Evolutionary conservation across 2,797 vertebrate species (phyloP).

Genomic region (Gouania willdenowi): DNA sequence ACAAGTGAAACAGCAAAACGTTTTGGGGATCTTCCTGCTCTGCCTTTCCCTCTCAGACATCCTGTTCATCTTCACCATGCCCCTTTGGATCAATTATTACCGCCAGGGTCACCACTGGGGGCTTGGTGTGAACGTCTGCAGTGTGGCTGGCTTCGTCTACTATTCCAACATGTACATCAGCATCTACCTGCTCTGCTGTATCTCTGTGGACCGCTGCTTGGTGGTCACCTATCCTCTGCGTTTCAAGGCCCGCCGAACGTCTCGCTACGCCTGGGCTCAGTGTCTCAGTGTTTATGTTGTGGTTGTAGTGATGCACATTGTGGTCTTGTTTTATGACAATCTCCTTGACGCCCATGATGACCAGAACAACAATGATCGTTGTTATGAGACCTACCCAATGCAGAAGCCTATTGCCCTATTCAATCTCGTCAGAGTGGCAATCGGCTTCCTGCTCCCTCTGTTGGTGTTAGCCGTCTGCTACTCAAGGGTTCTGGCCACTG

Average conservation of each 20-base stretch:
- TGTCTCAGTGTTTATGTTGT: conserved; percentile 44
- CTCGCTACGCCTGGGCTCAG: conserved; percentile 59
- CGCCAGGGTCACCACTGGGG: conserved; percentile 62
- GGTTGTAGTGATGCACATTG: conserved; percentile 47
- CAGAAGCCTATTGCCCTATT: conserved; percentile 35
- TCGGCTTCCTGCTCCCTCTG: conserved; percentile 71
- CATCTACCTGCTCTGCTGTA: conserved; percentile 79
- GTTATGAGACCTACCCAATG: conserved; percentile 78
- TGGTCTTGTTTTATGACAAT: conserved; percentile 57
- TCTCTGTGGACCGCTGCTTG: conserved; percentile 79
- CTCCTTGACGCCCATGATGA: conserved; percentile 49
- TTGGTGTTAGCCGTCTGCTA: conserved; percentile 69
- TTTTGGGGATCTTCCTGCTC: conserved; percentile 77
- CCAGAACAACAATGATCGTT: conserved; percentile 10
- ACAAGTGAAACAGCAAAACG: conserved; percentile 66
- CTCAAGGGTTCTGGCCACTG: conserved; percentile 68
- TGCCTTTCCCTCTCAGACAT: conserved; percentile 74
- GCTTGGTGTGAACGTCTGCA: conserved; percentile 49
- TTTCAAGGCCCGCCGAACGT: conserved; percentile 52
- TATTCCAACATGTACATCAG: conserved; percentile 83
- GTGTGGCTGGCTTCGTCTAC: conserved; percentile 75
- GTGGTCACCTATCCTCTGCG: conserved; percentile 68
- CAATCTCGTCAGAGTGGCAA: conserved; percentile 65
- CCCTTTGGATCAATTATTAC: conserved; percentile 80
- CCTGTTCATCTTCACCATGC: conserved; percentile 75